A percentile compares a stretch with the other conserved stretches of the same genome.
These are phyloP conservation scores for Phenganax subtilis DNA, from an alignment of 92 coral and sea anemone species.

Conservation along the genomic window DNA sequence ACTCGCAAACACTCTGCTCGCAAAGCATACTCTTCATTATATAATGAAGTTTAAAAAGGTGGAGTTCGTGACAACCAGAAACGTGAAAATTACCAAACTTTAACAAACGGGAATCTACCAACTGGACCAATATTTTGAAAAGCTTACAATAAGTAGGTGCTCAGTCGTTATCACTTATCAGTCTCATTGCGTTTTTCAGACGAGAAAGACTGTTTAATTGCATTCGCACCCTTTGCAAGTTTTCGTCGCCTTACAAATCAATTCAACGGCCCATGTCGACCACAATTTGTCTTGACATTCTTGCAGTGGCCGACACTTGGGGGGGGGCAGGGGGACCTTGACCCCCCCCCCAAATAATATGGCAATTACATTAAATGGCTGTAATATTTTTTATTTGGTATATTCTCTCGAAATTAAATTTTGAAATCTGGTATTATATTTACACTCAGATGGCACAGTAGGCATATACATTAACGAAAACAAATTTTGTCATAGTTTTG, in stretches of 20 bases:
- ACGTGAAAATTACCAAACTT: neutral
- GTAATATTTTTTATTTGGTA: too few relatives aligned
- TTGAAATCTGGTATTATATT: neutral
- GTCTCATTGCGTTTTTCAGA: slow-evolving; percentile 12
- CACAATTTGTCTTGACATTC: neutral
- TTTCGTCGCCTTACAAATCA: slow-evolving; percentile 8
- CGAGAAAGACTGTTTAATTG: slow-evolving; percentile 13
- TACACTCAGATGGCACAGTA: too few relatives aligned
- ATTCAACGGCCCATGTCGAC: neutral
- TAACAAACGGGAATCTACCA: neutral
- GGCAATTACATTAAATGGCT: too few relatives aligned
- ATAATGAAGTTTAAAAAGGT: neutral
- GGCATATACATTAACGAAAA: too few relatives aligned
- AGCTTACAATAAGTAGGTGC: slow-evolving; percentile 9
- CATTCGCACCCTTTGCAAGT: neutral
- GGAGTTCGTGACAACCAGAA: neutral
- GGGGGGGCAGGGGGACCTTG: too few relatives aligned
- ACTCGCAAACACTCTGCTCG: neutral
- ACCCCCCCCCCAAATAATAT: too few relatives aligned
- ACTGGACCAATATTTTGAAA: neutral
- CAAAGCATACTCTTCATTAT: neutral
- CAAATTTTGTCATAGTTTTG: too few relatives aligned
- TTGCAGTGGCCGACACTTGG: too few relatives aligned
- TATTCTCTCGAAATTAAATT: neutral
- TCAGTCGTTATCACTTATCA: neutral